phyloP scores from a whole-genome alignment of 2,797 vertebrate species.

The Chelidonichthys spinosus region DNA sequence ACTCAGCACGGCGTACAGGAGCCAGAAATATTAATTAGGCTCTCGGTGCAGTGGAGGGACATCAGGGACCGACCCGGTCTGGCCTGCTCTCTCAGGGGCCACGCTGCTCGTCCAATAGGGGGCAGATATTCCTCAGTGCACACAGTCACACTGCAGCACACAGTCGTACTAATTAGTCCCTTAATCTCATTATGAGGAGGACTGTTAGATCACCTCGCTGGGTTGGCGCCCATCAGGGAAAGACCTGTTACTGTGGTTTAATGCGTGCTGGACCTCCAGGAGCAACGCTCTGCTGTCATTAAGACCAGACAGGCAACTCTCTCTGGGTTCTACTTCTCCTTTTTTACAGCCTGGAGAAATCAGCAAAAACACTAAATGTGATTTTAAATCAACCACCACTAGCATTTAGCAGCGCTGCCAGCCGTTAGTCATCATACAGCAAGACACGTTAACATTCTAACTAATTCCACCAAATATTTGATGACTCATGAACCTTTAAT shows the following conservation, averaged over 20 bases:
- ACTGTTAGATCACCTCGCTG: conserved; percentile 77
- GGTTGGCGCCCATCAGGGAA: conserved; percentile 66
- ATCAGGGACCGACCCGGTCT: conserved; percentile 65
- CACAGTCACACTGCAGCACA: conserved; percentile 61
- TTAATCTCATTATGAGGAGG: conserved; percentile 84
- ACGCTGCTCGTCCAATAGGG: conserved; percentile 50
- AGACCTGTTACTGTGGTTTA: conserved; percentile 64
- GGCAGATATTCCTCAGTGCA: conserved; percentile 64
- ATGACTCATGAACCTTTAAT: conserved; percentile 24
- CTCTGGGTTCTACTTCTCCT: background rate
- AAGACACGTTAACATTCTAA: conserved; percentile 17
- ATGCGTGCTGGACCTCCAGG: conserved; percentile 64
- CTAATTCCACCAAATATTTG: conserved; percentile 39
- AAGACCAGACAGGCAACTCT: conserved; percentile 41
- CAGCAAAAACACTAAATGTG: background rate
- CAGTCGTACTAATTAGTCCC: conserved; percentile 83
- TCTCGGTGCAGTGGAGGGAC: conserved; percentile 63
- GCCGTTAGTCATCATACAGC: conserved; percentile 2
- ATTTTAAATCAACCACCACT: background rate
- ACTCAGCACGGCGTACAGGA: conserved; percentile 29
- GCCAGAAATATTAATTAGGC: conserved; percentile 80
- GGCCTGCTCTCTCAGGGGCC: conserved; percentile 66
- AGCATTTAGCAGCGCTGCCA: background rate
- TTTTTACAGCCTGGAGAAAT: too few species aligned
- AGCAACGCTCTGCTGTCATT: conserved; percentile 56